Evolutionary conservation across 1,140 invertebrate species (phyloP), one percentile per base, ranked within the genome.

Genomic region (Leptopilina boulardi): DNA sequence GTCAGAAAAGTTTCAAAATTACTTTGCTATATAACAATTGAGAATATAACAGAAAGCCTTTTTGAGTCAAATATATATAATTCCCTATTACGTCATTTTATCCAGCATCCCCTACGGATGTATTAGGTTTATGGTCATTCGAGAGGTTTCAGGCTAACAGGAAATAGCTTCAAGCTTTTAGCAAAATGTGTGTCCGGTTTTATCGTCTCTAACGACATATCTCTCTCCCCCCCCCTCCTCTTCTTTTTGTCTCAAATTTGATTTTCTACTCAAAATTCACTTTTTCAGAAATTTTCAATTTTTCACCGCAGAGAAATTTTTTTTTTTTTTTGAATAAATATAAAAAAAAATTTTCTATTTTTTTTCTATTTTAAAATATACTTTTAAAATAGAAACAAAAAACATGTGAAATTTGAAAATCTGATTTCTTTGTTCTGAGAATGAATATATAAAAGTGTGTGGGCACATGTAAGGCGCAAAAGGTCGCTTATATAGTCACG

Each of bases 91-190:
- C 59, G 23, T 66, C 59, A 79, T 42, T 75, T 71, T 34, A 75
- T 73, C 76, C 70, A 71, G 77, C 79, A 75, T 77, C 86, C 86
- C 87, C 85, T 87, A 83, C 88, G 88, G 88, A 91, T 89, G 84
- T 89, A 89, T 90, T 89, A 89, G 80, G 83, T 90, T 89, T 89
- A 90, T 87, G 88, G 85, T 87, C 82, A 87, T 84, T 86, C 76
- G 80, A 3, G 8, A 78, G 80, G 78, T 76, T 82, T 70, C 79
- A 83, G 73, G 84, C 84, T 84, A 89, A 88, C 87, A 87, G 88
- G 88, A 90, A 91, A 90, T 89, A 85, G 87, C 80, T 85, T 85
- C 73, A 71, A 83, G 82, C 85, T 88, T 80, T 86, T 83, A 84
- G 82, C 74, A 75, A 80, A 75, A 70, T 78, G 70, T 82, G 80